Evolutionary conservation across 2,888 invertebrate species (phyloP).

Genomic region (Papilio elwesi): DNA sequence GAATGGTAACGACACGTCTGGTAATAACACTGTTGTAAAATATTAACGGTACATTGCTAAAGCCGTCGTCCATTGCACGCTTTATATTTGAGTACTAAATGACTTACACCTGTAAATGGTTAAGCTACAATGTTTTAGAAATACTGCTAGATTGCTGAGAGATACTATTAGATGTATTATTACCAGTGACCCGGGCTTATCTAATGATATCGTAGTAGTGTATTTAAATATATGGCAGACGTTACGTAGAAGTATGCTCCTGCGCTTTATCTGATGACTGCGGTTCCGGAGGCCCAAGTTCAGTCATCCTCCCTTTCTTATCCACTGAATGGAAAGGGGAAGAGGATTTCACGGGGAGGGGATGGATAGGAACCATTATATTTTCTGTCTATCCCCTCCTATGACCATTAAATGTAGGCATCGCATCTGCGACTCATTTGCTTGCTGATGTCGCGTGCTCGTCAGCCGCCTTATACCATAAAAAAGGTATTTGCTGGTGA

Average conservation of each 20-base stretch:
- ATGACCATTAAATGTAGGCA: not conserved
- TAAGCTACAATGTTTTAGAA: constrained; percentile 28
- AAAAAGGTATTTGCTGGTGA: too few species aligned
- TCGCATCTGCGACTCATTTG: too few species aligned
- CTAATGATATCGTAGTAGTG: not conserved
- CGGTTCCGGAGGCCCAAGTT: too few species aligned
- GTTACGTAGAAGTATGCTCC: too few species aligned
- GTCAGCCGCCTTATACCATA: too few species aligned
- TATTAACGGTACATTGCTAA: constrained; percentile 37
- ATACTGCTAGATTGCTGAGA: not conserved
- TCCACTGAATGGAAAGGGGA: too few species aligned
- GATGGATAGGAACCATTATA: too few species aligned
- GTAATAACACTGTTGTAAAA: constrained; percentile 40
- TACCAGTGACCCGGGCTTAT: not conserved
- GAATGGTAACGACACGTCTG: constrained; percentile 39
- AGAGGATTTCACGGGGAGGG: too few species aligned
- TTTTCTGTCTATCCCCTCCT: not conserved
- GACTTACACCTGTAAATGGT: constrained; percentile 22
- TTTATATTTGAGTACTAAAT: constrained; percentile 26
- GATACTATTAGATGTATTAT: constrained; percentile 1
- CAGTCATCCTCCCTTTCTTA: too few species aligned
- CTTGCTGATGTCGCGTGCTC: too few species aligned
- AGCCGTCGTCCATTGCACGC: constrained; percentile 36
- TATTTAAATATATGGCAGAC: not conserved
- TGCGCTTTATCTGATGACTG: too few species aligned